These are phyloP conservation scores for Mastomys natalensis DNA, from an alignment of 2,113 vertebrate species.

Conservation along the genomic window DNA sequence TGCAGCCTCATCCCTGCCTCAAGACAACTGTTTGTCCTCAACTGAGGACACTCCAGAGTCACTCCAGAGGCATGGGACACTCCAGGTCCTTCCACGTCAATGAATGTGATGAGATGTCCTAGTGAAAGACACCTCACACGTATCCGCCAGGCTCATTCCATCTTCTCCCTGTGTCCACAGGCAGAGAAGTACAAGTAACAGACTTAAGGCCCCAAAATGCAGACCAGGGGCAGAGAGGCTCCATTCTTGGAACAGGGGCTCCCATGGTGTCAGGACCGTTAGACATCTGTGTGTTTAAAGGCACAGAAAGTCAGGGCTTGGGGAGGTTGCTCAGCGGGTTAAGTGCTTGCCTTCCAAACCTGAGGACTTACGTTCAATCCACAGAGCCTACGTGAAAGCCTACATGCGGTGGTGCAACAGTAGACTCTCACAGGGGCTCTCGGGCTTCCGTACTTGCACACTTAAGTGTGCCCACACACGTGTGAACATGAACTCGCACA, in stretches of 20 bases:
- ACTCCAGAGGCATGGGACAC: background rate
- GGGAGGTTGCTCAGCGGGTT: background rate
- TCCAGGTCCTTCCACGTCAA: background rate
- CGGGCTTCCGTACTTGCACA: background rate
- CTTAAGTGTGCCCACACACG: background rate
- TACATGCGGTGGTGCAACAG: too few species aligned
- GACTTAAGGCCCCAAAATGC: background rate
- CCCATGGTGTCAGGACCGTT: background rate
- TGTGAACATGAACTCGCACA: background rate
- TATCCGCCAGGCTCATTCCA: background rate
- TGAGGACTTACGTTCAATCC: background rate
- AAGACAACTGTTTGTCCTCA: rapidly evolving
- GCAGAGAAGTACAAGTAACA: background rate
- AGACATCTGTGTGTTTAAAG: background rate
- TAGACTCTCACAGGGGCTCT: background rate
- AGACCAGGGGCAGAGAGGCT: background rate
- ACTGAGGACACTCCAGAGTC: background rate
- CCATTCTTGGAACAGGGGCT: background rate
- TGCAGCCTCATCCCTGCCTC: background rate
- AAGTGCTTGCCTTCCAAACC: background rate
- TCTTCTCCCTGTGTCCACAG: background rate
- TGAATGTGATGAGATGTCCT: background rate
- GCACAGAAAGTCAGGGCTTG: background rate
- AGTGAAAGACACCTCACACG: background rate
- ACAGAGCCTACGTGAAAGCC: background rate